Evolutionary conservation across 2,113 vertebrate species (phyloP), one percentile per base, ranked within the genome.

Genomic region (Alosa alosa): DNA sequence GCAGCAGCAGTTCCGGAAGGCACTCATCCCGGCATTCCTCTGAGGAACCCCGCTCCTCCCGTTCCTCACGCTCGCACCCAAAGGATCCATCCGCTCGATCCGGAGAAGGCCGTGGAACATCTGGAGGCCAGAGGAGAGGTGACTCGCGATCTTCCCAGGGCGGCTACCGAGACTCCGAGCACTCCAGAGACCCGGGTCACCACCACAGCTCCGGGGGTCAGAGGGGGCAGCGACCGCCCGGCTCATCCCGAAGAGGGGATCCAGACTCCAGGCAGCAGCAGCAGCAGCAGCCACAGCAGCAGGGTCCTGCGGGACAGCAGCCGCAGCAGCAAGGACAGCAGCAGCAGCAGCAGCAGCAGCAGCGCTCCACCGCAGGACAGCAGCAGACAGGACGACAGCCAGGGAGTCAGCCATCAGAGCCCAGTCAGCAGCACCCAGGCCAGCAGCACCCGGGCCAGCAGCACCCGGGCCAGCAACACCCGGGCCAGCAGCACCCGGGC

Each of bases 11-110:
- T 82, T 94, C 97, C 0, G 96, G 96, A 85, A 96, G 97, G 88
- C 98, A 99, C 81, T 88, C 96, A 78, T 97, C 96, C 55, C 97
- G 97, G 25, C 97, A 99, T 13, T 3, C 95, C 1, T 83, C 95
- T 0, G 97, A 99, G 11, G 97, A 99, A 85, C 94, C 96, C 0
- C 95, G 97, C 88, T 89, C 95, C 2, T 93, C 95, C 0, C 96
- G 98, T 84, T 94, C 97, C 0, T 95, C 97, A 60, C 97, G 97
- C 91, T 95, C 97, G 68, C 97, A 99, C 45, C 90, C 93, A 0
- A 97, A 97, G 93, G 97, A 99, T 46, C 88, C 94, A 20, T 88
- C 97, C 46, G 82, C 86, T 60, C 96, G 97, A 86, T 91, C 97
- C 0, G 97, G 72, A 17, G 72, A 99, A 31, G 95, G 22, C 83